Evolutionary conservation across 2,888 invertebrate genomes (phyloP), one percentile per base, ranked within the genome.

Genomic region (Torymus tubicola): DNA sequence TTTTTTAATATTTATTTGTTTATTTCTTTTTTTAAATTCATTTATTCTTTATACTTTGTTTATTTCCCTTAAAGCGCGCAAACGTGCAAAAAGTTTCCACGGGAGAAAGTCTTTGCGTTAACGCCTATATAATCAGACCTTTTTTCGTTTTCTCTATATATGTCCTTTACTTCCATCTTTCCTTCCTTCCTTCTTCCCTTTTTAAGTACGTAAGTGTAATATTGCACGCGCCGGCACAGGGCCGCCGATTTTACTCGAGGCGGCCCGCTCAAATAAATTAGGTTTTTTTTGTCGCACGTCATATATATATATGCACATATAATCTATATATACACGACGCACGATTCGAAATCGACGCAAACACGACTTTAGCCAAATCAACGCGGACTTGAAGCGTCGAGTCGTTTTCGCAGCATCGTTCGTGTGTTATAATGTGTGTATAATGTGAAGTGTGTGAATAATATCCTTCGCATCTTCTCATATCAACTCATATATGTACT

Each of bases 191-290:
- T n/a, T 73, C 50, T 21, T n/a, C 60, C 68, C 24, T n/a, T n/a
- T 52, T 24, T 78, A 80, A 69, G 16, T 64, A 74, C 58, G 60
- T 72, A 70, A 81, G 53, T 71, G 16, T 85, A 86, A 89, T 90
- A 91, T 91, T 91, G 91, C 91, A 91, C 91, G 86, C 87, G 86
- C 90, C 91, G 91, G 91, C 91, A 88, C 88, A 85, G 85, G 85
- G 80, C 84, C 83, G 80, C 83, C 82, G 81, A 82, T 78, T 65
- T 53, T 1, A 60, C 24, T 78, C 65, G 24, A 55, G 57, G 63
- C 65, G 74, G 70, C 57, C 79, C 78, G 31, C 18, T 63, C 55
- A 60, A 78, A 67, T 78, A 78, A 80, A 79, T 82, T 75, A 78
- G 31, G 55, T 74, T 78, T 74, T 60, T 8, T 4, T 42, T 42